Evolutionary conservation across 2,797 vertebrate genomes (phyloP).

Genomic region (Lepus townsendii): DNA sequence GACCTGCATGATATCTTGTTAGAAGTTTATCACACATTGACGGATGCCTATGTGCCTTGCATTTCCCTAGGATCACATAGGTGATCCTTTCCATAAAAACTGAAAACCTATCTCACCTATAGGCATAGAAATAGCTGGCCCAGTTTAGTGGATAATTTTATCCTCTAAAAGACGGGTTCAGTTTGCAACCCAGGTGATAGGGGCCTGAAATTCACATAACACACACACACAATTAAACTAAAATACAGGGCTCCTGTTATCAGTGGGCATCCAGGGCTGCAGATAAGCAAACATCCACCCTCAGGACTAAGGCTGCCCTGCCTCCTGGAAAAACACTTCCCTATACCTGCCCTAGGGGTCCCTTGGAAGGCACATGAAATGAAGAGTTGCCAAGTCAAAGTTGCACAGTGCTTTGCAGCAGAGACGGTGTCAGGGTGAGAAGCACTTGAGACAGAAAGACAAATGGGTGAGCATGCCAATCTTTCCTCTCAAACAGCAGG

Average conservation of each 20-base stretch:
- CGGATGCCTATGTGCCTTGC: not conserved
- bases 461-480: not conserved
- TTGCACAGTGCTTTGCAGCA: not conserved
- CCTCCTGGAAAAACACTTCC: not conserved
- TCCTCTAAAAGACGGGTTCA: too few relatives aligned
- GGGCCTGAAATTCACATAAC: not conserved
- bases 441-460: not conserved
- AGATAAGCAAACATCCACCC: too few relatives aligned
- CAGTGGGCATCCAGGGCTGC: not conserved
- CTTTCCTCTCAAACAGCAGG: not conserved
- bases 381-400: not conserved
- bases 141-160: not conserved
- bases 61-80: not conserved
- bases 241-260: not conserved
- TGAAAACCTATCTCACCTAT: not conserved
- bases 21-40: too few relatives aligned
- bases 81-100: not conserved
- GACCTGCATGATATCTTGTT: too few relatives aligned
- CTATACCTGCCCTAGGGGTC: not conserved
- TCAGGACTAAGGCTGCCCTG: not conserved
- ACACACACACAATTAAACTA: not conserved
- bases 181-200: not conserved
- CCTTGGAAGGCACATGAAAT: not conserved
- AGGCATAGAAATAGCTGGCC: not conserved
- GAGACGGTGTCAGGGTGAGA: not conserved